phyloP scores from a whole-genome alignment of 2,888 invertebrate genomes.

The Epirrhoe tristata region DNA sequence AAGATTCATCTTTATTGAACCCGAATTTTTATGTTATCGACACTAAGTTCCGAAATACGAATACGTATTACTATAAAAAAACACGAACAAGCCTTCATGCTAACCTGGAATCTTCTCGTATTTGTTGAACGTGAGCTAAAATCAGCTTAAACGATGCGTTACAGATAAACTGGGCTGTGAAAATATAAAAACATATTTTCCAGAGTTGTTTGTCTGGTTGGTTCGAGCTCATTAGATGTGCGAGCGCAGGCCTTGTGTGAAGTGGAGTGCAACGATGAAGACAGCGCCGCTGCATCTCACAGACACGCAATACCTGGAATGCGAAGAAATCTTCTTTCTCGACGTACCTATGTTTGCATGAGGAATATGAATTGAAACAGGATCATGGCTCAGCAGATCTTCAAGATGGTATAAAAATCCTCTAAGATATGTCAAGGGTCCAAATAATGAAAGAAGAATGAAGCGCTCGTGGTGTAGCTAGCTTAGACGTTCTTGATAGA shows the following conservation, averaged over 20 bases:
- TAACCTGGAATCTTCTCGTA: neutral
- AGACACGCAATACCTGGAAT: slow-evolving; percentile 74
- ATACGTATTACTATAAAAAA: too few species aligned
- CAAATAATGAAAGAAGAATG: too few species aligned
- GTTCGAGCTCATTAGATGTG: slow-evolving; percentile 55
- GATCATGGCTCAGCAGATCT: neutral
- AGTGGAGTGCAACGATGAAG: slow-evolving; percentile 73
- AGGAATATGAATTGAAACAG: neutral
- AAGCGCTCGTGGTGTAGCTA: too few species aligned
- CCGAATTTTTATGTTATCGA: too few species aligned
- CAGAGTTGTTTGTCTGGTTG: slow-evolving; percentile 17
- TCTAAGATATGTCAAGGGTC: too few species aligned
- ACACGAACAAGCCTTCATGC: too few species aligned
- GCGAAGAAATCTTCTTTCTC: slow-evolving; percentile 70
- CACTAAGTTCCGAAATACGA: too few species aligned
- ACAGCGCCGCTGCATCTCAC: slow-evolving; percentile 45
- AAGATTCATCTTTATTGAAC: slow-evolving; percentile 36
- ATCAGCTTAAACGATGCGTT: neutral
- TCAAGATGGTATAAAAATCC: neutral
- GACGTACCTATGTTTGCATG: slow-evolving; percentile 1
- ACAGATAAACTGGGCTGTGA: slow-evolving; percentile 25
- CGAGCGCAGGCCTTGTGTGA: slow-evolving; percentile 67
- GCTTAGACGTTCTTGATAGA: too few species aligned
- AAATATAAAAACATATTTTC: neutral
- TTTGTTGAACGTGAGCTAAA: neutral